Percentiles rank a stretch among this genome's conserved stretches.
phyloP scores from a whole-genome alignment of 2,113 vertebrate species.

The Dromiciops gliroides region DNA sequence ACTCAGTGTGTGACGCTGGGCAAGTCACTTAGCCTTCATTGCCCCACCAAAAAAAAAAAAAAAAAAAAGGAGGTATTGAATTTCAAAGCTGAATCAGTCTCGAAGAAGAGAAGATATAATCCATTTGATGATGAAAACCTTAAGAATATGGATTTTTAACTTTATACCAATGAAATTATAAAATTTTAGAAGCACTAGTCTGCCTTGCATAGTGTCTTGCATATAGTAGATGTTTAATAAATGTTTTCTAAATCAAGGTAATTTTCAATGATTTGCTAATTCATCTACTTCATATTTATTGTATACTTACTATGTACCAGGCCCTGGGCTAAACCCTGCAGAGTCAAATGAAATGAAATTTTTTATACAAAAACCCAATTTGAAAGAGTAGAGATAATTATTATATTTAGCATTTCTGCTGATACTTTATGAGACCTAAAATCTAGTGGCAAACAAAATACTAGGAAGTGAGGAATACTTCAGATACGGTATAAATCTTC shows the following conservation, averaged over 20 bases:
- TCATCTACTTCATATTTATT: not conserved
- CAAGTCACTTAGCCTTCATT: too few species aligned
- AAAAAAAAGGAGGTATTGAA: not conserved
- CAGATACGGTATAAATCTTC: not conserved
- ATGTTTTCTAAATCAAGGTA: not conserved
- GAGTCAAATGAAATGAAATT: not conserved
- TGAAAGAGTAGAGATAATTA: not conserved
- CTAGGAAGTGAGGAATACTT: not conserved
- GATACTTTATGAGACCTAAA: not conserved
- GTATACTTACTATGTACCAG: not conserved
- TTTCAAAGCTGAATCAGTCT: not conserved
- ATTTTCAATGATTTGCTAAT: not conserved
- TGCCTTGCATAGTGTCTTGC: not conserved
- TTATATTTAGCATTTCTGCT: not conserved
- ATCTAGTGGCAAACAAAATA: not conserved
- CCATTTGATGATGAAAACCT: not conserved
- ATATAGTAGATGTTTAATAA: not conserved
- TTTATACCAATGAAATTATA: not conserved
- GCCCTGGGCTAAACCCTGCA: not conserved
- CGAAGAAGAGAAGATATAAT: not conserved
- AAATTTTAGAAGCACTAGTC: not conserved
- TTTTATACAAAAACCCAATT: not conserved
- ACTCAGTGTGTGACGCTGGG: too few species aligned
- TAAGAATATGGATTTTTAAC: not conserved
- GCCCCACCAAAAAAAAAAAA: too few species aligned